A percentile compares a stretch with the other conserved stretches of the same genome.
Conservation (phyloP, 2,888 invertebrate genomes). For the Drosophila gaucha region DNA sequence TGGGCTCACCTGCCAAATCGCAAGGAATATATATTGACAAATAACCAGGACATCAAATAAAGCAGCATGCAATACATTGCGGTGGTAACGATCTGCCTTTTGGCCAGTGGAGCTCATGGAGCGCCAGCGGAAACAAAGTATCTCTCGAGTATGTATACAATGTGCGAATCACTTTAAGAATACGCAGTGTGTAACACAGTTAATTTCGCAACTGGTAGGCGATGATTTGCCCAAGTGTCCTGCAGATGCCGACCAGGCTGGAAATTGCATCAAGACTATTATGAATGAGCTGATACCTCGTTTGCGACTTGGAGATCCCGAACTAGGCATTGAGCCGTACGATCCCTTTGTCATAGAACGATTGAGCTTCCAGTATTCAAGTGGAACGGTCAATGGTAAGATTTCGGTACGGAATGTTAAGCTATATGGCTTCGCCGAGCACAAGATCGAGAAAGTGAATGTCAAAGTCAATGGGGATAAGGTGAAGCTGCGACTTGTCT, state of each 20-base stretch:
- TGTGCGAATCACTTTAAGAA: background rate
- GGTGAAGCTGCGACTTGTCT: slow-evolving; percentile 83
- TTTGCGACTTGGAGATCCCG: slow-evolving; percentile 77
- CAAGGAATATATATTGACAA: slow-evolving; percentile 7
- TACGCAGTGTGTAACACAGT: slow-evolving; percentile 6
- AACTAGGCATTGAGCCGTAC: slow-evolving; percentile 79
- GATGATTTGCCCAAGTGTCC: slow-evolving; percentile 86
- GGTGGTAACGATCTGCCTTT: slow-evolving; percentile 42
- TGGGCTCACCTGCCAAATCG: background rate
- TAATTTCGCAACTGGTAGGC: background rate
- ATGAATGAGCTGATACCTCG: slow-evolving; percentile 85
- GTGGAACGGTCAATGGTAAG: slow-evolving; percentile 70
- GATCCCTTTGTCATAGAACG: slow-evolving; percentile 82
- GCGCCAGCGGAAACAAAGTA: slow-evolving; percentile 34
- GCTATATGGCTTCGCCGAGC: slow-evolving; percentile 86
- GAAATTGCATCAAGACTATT: slow-evolving; percentile 86
- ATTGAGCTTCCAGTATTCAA: slow-evolving; percentile 75
- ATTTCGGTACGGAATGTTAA: slow-evolving; percentile 85
- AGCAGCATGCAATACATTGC: slow-evolving; percentile 41
- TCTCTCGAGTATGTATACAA: slow-evolving; percentile 29
- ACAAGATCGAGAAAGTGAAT: slow-evolving; percentile 86
- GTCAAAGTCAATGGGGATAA: slow-evolving; percentile 84
- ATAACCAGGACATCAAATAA: too few relatives aligned
- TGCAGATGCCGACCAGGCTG: slow-evolving; percentile 86
- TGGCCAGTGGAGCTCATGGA: slow-evolving; percentile 34